A percentile compares a stretch with the other conserved stretches of the same genome.
phyloP scores from a whole-genome alignment of 2,888 invertebrate species.

The Drosophila hawaiiensis region DNA sequence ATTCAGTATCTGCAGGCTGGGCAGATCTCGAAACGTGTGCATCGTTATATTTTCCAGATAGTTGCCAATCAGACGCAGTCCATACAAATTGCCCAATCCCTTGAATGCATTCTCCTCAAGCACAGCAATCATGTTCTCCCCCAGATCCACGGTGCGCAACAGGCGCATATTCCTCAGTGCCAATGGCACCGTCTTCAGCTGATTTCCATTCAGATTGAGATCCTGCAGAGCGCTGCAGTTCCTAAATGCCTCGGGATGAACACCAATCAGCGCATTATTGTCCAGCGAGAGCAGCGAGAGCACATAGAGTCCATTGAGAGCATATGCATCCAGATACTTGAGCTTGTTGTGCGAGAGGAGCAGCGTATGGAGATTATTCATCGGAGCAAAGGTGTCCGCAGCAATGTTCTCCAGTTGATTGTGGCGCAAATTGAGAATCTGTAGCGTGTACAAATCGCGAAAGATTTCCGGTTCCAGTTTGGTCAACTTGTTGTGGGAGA shows the following conservation, averaged over 20 bases:
- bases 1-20: conserved; percentile 93
- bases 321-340: conserved; percentile 93
- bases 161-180: conserved; percentile 94
- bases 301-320: conserved; percentile 94
- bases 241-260: conserved; percentile 94
- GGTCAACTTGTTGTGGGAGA: conserved; percentile 93
- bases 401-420: conserved; percentile 93
- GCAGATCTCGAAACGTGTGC: conserved; percentile 91
- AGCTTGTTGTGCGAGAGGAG: conserved; percentile 94
- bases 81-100: conserved; percentile 94
- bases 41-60: conserved; percentile 92
- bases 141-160: conserved; percentile 94
- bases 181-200: conserved; percentile 91
- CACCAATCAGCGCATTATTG: conserved; percentile 92
- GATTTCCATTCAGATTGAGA: conserved; percentile 95
- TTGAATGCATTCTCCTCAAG: conserved; percentile 93
- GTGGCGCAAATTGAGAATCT: conserved; percentile 93
- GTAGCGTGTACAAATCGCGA: conserved; percentile 93
- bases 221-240: conserved; percentile 96
- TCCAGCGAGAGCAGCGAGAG: conserved; percentile 93
- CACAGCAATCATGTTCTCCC: conserved; percentile 94
- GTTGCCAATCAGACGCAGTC: conserved; percentile 95
- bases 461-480: conserved; percentile 94
- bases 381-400: conserved; percentile 94
- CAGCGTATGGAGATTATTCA: conserved; percentile 96